A percentile compares a stretch with the other conserved stretches of the same genome.
phyloP scores from a whole-genome alignment of 2,797 vertebrate genomes.

The Alosa sapidissima region DNA sequence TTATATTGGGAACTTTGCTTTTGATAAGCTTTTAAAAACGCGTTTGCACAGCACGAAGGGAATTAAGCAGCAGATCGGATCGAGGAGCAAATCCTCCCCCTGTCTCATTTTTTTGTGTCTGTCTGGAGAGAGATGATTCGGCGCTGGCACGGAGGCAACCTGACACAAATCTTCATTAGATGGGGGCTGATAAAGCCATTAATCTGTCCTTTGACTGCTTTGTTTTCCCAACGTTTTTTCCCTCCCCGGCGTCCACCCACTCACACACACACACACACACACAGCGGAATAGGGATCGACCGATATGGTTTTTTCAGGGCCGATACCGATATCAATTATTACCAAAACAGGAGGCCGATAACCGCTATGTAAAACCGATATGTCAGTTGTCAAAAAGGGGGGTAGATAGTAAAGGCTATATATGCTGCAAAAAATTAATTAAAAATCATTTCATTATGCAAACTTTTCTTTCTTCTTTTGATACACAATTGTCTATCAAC shows the following conservation, averaged over 20 bases:
- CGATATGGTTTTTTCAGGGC: too few species aligned
- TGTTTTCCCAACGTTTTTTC: constrained; percentile 62
- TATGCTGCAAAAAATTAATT: too few species aligned
- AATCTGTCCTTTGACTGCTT: constrained; percentile 67
- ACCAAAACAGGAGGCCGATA: too few species aligned
- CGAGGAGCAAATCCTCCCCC: constrained; percentile 52
- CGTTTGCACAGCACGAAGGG: constrained; percentile 39
- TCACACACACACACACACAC: constrained; percentile 34
- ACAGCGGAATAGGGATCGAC: too few species aligned
- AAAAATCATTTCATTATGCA: too few species aligned
- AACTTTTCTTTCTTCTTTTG: too few species aligned
- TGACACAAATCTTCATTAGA: constrained; percentile 75
- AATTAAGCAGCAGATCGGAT: constrained; percentile 62
- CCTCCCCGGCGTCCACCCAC: constrained; percentile 50
- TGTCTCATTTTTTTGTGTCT: constrained; percentile 46
- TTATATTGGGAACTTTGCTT: neutral
- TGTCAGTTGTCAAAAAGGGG: too few species aligned
- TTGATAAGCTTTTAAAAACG: constrained; percentile 22
- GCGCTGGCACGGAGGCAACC: constrained; percentile 61
- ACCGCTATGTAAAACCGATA: too few species aligned
- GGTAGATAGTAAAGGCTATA: too few species aligned
- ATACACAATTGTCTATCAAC: too few species aligned
- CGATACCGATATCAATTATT: too few species aligned
- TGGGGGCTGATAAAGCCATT: constrained; percentile 69
- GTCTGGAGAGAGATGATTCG: constrained; percentile 67